A percentile compares a stretch with the other conserved stretches of the same genome.
Evolutionary conservation across 1,140 invertebrate genomes (phyloP).

Genomic region (Riptortus pedestris): DNA sequence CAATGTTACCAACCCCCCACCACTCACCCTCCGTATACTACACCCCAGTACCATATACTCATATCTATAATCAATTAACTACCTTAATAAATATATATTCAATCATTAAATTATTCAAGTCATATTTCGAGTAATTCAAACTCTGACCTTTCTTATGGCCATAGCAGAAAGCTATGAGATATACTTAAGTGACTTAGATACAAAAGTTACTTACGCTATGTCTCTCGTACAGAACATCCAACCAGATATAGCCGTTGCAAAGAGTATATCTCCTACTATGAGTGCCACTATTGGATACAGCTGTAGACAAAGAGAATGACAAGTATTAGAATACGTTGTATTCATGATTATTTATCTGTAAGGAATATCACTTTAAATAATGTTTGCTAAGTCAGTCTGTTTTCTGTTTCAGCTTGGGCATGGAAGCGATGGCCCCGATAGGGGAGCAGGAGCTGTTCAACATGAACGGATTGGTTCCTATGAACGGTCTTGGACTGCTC

Average conservation of each 20-base stretch:
- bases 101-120: no score
- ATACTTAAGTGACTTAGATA: no score
- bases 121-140: no score
- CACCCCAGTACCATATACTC: neutral
- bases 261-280: neutral
- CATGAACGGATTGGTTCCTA: constrained; percentile 30
- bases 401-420: constrained; percentile 32
- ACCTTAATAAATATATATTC: no score
- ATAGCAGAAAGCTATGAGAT: no score
- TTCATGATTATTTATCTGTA: no score
- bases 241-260: neutral
- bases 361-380: no score
- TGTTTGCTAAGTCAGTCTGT: no score
- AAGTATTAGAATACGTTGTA: no score
- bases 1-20: constrained; percentile 21
- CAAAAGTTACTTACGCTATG: constrained; percentile 5
- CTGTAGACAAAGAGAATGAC: neutral
- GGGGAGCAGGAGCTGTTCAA: constrained; percentile 32
- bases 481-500: constrained; percentile 28
- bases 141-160: no score
- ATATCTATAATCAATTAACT: neutral
- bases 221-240: neutral
- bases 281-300: neutral
- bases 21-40: constrained; percentile 11
- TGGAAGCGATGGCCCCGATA: constrained; percentile 33